These are phyloP conservation scores for Brachionus koreanus DNA, from an alignment of 1,140 invertebrate species.

Conservation along the genomic window DNA sequence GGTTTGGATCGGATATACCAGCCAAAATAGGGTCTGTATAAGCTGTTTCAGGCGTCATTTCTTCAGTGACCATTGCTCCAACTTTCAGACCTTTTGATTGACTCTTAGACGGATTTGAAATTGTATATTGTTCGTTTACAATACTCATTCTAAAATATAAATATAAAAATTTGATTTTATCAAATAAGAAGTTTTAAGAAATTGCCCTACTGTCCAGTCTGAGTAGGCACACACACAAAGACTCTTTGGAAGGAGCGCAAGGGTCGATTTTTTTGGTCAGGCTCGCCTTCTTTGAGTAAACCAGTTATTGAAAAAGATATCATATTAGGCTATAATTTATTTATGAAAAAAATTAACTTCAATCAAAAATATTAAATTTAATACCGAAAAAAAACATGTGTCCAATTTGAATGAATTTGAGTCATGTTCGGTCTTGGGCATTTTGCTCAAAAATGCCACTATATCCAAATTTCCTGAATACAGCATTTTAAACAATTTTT, in stretches of 20 bases:
- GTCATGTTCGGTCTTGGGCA: constrained; percentile 34
- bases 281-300: constrained; percentile 19
- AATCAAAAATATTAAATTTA: background rate
- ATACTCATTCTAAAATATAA: constrained; percentile 40
- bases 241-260: constrained; percentile 25
- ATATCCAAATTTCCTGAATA: constrained; percentile 29
- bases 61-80: background rate
- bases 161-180: background rate
- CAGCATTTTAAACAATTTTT: constrained; percentile 3
- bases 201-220: constrained; percentile 19
- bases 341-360: background rate
- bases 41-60: background rate
- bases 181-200: too few relatives aligned
- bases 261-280: background rate
- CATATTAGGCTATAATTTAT: constrained; percentile 17
- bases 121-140: constrained; percentile 29
- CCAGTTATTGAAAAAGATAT: constrained; percentile 28
- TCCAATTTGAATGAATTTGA: constrained; percentile 27
- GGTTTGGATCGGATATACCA: background rate
- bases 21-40: background rate
- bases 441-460: constrained; percentile 12
- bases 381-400: constrained; percentile 20
- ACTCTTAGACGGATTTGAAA: background rate
- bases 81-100: background rate
- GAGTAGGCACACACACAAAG: constrained; percentile 38